phyloP scores from a whole-genome alignment of 2,888 invertebrate species.

The Acleris emargana region DNA sequence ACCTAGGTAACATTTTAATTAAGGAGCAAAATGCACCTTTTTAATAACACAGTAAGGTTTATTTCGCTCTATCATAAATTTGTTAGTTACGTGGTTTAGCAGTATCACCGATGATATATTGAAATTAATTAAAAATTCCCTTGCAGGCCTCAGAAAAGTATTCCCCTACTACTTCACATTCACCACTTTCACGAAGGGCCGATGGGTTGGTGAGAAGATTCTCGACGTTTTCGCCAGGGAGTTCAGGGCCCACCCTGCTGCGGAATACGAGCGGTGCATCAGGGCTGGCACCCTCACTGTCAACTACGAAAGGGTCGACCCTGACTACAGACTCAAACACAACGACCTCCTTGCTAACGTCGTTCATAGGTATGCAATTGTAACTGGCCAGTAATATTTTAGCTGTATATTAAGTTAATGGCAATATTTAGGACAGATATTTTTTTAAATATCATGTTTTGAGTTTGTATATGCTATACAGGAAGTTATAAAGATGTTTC shows the following conservation, averaged over 20 bases:
- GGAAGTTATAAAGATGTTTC: no score
- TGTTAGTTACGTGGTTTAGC: no score
- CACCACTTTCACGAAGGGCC: slow-evolving; percentile 97
- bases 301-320: slow-evolving; percentile 95
- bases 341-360: slow-evolving; percentile 96
- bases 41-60: no score
- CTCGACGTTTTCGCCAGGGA: slow-evolving; percentile 96
- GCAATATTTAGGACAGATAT: slow-evolving; percentile 25
- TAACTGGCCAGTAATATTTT: no score
- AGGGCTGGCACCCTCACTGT: slow-evolving; percentile 95
- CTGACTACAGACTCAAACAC: slow-evolving; percentile 95
- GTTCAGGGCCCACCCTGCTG: slow-evolving; percentile 96
- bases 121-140: neutral
- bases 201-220: slow-evolving; percentile 97
- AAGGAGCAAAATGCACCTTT: no score
- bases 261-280: slow-evolving; percentile 96
- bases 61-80: no score
- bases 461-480: no score
- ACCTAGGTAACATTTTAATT: no score
- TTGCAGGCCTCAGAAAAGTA: slow-evolving; percentile 95
- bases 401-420: neutral
- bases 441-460: neutral
- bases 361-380: slow-evolving; percentile 93
- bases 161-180: slow-evolving; percentile 99
- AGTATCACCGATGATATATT: no score